These are phyloP conservation scores for Lepus oiostolus DNA, from an alignment of 2,797 vertebrate species.

Conservation along the genomic window DNA sequence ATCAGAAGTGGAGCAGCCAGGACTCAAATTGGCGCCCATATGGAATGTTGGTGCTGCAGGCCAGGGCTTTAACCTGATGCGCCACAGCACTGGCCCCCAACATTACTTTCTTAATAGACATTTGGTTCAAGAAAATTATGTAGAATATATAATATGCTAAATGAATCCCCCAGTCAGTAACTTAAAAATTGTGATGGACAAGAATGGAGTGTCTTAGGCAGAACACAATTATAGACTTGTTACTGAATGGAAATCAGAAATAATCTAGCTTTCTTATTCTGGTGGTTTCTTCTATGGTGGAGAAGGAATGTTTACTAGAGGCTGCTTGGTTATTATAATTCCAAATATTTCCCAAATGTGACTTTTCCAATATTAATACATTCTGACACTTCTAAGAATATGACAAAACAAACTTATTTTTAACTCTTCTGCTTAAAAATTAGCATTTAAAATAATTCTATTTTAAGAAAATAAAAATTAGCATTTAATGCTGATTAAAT, in stretches of 20 bases:
- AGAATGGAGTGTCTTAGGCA: background rate
- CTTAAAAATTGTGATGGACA: background rate
- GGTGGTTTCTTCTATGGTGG: background rate
- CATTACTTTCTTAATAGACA: background rate
- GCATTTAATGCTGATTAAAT: background rate
- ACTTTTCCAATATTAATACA: background rate
- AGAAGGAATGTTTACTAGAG: background rate
- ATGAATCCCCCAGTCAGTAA: background rate
- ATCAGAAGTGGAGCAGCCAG: too few species aligned
- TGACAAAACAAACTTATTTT: background rate
- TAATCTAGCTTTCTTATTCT: background rate
- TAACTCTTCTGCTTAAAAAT: slow-evolving; percentile 18
- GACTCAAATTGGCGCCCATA: too few species aligned
- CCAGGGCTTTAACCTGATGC: too few species aligned
- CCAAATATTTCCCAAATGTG: background rate
- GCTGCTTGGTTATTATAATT: background rate
- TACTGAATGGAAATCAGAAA: background rate
- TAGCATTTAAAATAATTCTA: background rate
- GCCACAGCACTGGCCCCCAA: too few species aligned
- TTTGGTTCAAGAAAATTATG: background rate
- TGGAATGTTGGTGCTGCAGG: too few species aligned
- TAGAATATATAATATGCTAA: background rate
- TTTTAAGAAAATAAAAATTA: background rate
- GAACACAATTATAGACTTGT: background rate
- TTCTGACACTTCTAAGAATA: background rate